phyloP scores from a whole-genome alignment of 2,888 invertebrate species.

The Cataglyphis rosenhaueri region DNA sequence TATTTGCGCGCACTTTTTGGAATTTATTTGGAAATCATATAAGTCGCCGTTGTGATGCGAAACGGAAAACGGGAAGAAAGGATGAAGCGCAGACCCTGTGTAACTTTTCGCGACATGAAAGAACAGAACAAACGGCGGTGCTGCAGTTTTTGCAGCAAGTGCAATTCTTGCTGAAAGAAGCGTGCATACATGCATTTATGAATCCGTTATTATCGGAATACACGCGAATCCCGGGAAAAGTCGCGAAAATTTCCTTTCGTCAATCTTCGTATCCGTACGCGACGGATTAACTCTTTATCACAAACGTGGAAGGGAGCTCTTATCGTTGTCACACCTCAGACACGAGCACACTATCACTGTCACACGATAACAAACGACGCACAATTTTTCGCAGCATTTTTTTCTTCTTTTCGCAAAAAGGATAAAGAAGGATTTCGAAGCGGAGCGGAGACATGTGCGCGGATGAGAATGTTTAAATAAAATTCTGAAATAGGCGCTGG shows the following conservation, averaged over 20 bases:
- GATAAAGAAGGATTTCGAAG: neutral
- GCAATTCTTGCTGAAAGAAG: neutral
- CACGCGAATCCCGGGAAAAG: neutral
- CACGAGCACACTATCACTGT: conserved; percentile 30
- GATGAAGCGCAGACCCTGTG: conserved; percentile 3
- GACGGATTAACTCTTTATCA: conserved; percentile 28
- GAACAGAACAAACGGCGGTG: neutral
- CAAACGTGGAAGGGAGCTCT: neutral
- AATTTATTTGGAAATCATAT: conserved; percentile 30
- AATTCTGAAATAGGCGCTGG: conserved; percentile 2
- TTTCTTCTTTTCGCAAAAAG: neutral
- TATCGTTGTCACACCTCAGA: conserved; percentile 22
- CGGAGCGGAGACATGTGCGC: neutral
- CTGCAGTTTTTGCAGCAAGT: conserved; percentile 10
- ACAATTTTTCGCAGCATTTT: conserved; percentile 20
- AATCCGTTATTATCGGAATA: neutral
- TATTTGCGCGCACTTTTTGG: conserved; percentile 18
- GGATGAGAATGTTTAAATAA: conserved; percentile 21
- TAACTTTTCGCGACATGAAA: neutral
- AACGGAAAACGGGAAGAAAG: conserved; percentile 26
- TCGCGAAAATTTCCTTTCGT: neutral
- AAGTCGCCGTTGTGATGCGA: neutral
- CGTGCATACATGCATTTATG: neutral
- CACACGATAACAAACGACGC: conserved; percentile 21
- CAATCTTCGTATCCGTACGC: neutral